Conservation (phyloP, 2,113 vertebrate species). For the Pavo muticus region DNA sequence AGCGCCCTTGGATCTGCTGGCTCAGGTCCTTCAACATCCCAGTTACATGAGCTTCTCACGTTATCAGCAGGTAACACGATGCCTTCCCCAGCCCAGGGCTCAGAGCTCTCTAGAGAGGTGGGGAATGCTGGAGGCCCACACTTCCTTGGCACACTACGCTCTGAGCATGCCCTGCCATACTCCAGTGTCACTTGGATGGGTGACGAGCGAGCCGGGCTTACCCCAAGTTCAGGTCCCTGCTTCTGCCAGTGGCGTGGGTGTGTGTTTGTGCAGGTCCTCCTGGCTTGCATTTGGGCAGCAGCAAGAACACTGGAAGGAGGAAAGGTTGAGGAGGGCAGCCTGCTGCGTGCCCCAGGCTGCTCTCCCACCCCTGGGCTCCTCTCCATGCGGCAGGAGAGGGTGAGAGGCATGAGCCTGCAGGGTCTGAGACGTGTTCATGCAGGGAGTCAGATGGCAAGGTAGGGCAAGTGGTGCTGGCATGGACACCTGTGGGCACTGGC, state of each 20-base stretch:
- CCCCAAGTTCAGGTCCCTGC: background rate
- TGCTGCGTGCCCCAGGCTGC: background rate
- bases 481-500: background rate
- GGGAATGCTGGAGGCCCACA: background rate
- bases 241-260: background rate
- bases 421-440: background rate
- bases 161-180: background rate
- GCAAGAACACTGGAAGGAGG: background rate
- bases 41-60: background rate
- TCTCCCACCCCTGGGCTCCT: background rate
- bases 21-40: constrained; percentile 7
- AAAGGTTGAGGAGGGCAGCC: background rate
- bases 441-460: constrained; percentile 15
- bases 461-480: constrained; percentile 43
- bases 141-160: background rate
- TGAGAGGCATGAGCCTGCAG: background rate
- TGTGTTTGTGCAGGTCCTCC: background rate
- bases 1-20: background rate
- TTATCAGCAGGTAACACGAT: background rate
- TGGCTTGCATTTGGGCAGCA: background rate
- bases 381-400: background rate
- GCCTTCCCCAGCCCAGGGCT: background rate
- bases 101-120: background rate
- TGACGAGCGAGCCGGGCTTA: background rate
- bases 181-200: background rate